Evolutionary conservation across 2,113 vertebrate genomes (phyloP).

Genomic region (Petaurus breviceps): DNA sequence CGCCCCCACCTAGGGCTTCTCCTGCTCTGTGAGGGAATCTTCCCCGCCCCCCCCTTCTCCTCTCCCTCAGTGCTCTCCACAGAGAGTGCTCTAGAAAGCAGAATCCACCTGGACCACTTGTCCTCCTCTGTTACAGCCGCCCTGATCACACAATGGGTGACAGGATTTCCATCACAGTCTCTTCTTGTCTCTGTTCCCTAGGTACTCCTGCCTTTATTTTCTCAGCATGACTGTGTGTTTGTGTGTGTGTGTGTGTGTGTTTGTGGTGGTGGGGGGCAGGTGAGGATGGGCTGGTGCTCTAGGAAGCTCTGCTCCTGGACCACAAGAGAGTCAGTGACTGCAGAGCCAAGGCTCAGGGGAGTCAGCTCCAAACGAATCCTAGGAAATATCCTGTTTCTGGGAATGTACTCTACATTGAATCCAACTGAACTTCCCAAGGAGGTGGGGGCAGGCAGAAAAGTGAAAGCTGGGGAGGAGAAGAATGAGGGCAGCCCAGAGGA

Average conservation of each 20-base stretch:
- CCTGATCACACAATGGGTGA: neutral
- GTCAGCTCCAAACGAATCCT: neutral
- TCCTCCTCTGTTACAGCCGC: neutral
- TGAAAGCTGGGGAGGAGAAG: neutral
- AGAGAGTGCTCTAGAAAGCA: neutral
- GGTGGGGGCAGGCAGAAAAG: neutral
- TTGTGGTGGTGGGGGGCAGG: no score
- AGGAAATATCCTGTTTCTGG: neutral
- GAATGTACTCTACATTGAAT: neutral
- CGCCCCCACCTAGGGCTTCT: neutral
- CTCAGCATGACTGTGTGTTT: neutral
- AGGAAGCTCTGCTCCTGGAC: neutral
- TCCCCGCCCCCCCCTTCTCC: accelerated
- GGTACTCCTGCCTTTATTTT: neutral
- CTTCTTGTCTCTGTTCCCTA: neutral
- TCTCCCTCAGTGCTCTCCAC: neutral
- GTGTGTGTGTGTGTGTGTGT: no score
- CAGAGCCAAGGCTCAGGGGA: neutral
- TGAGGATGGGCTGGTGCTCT: neutral
- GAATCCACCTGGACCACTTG: neutral
- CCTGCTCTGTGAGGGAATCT: no score
- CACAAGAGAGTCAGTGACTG: neutral
- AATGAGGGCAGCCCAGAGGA: neutral
- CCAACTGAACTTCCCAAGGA: neutral
- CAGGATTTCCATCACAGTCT: neutral